A percentile compares a stretch with the other conserved stretches of the same genome.
These are phyloP conservation scores for Eurystomus glaucurus DNA, from an alignment of 2,797 vertebrate genomes.

Conservation along the genomic window DNA sequence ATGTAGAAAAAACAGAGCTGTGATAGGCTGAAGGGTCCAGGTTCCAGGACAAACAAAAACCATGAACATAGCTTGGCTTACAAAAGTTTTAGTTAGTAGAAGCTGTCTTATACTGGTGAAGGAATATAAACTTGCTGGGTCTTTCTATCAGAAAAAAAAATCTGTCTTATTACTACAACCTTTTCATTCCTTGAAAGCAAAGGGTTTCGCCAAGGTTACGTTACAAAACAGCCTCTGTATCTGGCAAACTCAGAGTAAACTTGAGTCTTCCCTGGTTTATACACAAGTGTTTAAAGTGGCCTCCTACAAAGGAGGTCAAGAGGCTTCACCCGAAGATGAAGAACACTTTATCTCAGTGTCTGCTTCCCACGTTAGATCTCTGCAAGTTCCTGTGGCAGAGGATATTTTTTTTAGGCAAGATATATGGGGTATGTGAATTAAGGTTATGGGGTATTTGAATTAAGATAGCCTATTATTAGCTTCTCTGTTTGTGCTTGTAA, in stretches of 20 bases:
- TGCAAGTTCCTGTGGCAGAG: background rate
- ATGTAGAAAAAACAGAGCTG: background rate
- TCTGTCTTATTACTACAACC: background rate
- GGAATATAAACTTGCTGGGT: background rate
- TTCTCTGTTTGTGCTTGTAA: background rate
- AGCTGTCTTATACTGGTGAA: background rate
- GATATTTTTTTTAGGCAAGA: background rate
- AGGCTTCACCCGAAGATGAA: background rate
- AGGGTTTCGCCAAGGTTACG: accelerated
- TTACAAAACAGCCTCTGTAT: background rate
- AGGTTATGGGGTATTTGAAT: background rate
- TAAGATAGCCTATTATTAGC: background rate
- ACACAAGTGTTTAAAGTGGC: background rate
- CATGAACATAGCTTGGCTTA: background rate
- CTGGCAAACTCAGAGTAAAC: background rate
- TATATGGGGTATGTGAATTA: background rate
- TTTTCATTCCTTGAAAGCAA: background rate
- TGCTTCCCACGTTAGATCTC: background rate
- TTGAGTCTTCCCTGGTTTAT: background rate
- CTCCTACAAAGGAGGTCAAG: background rate
- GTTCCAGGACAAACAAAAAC: background rate
- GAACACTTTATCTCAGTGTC: background rate
- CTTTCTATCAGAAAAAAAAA: background rate
- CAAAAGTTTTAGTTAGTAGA: background rate
- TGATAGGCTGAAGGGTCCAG: background rate